Base-by-base conservation (phyloP, 2,888 invertebrate species). In the Argyresthia goedartella region DNA sequence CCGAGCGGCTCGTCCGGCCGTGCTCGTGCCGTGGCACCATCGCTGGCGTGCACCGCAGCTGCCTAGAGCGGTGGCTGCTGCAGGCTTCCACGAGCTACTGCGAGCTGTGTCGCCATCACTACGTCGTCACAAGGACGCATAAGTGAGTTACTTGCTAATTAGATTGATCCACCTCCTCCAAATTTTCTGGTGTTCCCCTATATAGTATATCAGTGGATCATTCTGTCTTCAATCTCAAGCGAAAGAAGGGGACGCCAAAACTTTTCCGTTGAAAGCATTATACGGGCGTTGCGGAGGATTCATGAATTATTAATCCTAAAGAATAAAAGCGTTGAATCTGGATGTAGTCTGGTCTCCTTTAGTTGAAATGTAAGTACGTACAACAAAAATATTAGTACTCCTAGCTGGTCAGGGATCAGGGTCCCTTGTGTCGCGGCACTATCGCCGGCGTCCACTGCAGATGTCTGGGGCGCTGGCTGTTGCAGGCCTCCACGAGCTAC, bases 11-110 rank as follows among this genome's bases (percentile, higher is more conserved):
- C 60, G 84, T 84, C 65, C 74, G 79, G 64, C 85, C 85, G 52
- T 86, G 85, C 71, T 72, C 74, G 1, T 86, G 85, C 61, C 76
- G 85, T 57, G 85, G 85, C 51, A 86, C 85, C 62, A 76, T 86
- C 62, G 85, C 85, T 52, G 81, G 81, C 55, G 85, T 86, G 59
- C 85, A 86, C 69, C 78, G 85, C 65, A 55, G 75, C 57, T 86
- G 85, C 62, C 75, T 86, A 43, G 85, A 86, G 74, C 78, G 85
- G 59, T 86, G 85, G 85, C 70, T 86, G 69, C 71, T 84, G 67
- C 84, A 84, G 64, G 82, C 85, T 47, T 75, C 84, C 60, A 79
- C 81, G 33, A 81, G 81, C 54, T 76, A 82, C 68, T 86, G 85
- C 77, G 85, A 86, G 70, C 76, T 86, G 49, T 86, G 85, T 59